Evolutionary conservation across 2,797 vertebrate species (phyloP), one percentile per base, ranked within the genome.

Genomic region (Sparidentex hasta): DNA sequence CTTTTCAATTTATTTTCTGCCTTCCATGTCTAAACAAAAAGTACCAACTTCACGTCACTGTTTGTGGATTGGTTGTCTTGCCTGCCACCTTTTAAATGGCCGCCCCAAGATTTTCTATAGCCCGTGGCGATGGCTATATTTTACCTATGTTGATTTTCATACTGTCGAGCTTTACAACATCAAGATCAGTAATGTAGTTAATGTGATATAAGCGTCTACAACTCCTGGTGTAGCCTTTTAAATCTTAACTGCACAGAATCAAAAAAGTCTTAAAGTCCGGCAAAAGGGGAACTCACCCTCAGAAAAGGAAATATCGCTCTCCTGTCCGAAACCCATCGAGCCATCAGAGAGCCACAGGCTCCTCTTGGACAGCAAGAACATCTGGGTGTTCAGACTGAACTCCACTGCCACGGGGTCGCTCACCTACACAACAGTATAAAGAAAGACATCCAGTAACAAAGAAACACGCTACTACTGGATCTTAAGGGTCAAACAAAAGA

Each of bases 341-440:
- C 97, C 98, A 65, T 98, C 97, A 3, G 98, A 99, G 38, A 99
- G 86, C 98, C 98, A 99, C 44, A 98, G 88, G 0, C 87, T 95
- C 88, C 93, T 97, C 91, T 97, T 98, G 56, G 97, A 97, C 61
- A 99, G 90, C 13, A 99, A 92, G 76, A 98, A 95, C 96, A 99
- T 96, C 78, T 97, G 97, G 48, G 98, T 99, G 83, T 99, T 98
- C 87, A 99, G 90, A 81, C 96, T 99, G 93, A 99, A 99, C 80
- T 99, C 97, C 25, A 97, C 95, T 2, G 98, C 96, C 46, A 99
- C 97, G 0, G 98, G 98, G 59, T 99, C 97, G n/a, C 98, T 99
- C 88, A 99, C 97, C 98, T 99, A 65, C 13, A 63, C 5, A 51
- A 38, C 0, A 0, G 4, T 1, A 44, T 4, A 14, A 25, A 66